Conservation (phyloP, 1,140 invertebrate species). For the Prorops nasuta region DNA sequence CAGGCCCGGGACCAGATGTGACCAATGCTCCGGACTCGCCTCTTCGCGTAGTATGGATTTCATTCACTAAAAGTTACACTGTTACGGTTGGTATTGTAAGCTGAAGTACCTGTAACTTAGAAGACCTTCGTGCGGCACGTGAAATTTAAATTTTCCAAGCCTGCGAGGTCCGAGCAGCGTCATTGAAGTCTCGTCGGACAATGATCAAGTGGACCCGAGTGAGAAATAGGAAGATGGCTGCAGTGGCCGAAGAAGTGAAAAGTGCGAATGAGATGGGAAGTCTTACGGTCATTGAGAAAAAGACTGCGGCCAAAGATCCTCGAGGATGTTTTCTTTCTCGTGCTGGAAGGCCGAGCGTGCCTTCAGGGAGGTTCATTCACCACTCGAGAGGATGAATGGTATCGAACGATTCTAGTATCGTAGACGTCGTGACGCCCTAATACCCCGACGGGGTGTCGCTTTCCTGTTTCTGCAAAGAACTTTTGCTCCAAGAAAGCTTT, state of each 20-base stretch:
- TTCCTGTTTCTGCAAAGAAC: too few relatives aligned
- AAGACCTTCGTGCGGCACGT: slow-evolving; percentile 23
- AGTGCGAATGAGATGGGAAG: not conserved
- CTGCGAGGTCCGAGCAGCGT: slow-evolving; percentile 10
- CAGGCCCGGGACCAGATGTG: slow-evolving; percentile 36
- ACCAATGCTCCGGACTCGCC: slow-evolving; percentile 7
- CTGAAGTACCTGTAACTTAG: slow-evolving; percentile 46
- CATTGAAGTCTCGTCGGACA: slow-evolving; percentile 1
- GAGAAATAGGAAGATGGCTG: not conserved
- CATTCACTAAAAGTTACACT: slow-evolving; percentile 41
- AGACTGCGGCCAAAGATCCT: slow-evolving; percentile 3
- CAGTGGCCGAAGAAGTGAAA: not conserved
- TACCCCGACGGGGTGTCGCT: slow-evolving; percentile 5
- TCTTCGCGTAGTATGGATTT: slow-evolving; percentile 39
- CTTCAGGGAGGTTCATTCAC: slow-evolving; percentile 23
- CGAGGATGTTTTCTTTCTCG: slow-evolving; percentile 12
- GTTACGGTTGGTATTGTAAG: slow-evolving; percentile 32
- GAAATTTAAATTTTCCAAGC: slow-evolving; percentile 45
- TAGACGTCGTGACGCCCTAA: slow-evolving; percentile 18
- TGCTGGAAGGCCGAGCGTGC: slow-evolving; percentile 20
- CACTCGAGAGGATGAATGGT: slow-evolving; percentile 16
- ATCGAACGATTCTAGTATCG: slow-evolving; percentile 7
- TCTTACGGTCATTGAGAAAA: slow-evolving; percentile 5
- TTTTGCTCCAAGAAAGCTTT: too few relatives aligned
- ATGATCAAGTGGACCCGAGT: slow-evolving; percentile 10